Base-by-base conservation (phyloP, 2,888 invertebrate species). In the Disparrhopalites patrizii region DNA sequence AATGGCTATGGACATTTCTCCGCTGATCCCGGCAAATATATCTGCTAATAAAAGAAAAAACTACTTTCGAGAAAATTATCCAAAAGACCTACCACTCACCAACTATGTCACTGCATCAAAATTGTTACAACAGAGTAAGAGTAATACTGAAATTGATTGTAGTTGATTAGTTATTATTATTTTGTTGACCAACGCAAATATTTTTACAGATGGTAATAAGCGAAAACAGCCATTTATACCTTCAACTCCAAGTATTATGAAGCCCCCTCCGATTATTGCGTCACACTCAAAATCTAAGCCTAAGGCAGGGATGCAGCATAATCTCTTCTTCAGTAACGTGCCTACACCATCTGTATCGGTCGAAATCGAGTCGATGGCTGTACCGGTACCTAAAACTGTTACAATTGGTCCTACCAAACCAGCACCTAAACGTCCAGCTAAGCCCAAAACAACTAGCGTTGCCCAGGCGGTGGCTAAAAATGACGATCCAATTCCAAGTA, bases 71-170 rank as follows among this genome's bases (percentile, higher is more conserved):
- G 15, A 28, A 33, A 55, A 36, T 7, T 56, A 25, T 27, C 31
- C 8, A 47, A 47, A 52, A 13, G 40, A 43, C 15, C 18, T 20
- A 1, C 38, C 38, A 10, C 23, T 40, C 1, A 23, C 60, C 1
- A 65, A 51, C 27, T 66, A 57, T 18, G 64, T 71, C 3, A 71
- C 71, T 15, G 71, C 71, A 0, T 71, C 71, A 5, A 62, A 71
- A 27, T 23, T 71, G 8, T 25, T 70, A 5, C 71, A 71, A 18
- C 71, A 71, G 58, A 69, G 71, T 71, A 67, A 57, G 31, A 1
- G 5, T 38, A 15, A 23, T 10, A 33, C 36, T 13, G 10, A 10
- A 57, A 13, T 27, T 31, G 40, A 27, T 15, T 28, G 20, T 38
- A 5, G 38, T 18, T 56, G 25, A n/a, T 13, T 7, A 20, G 20